Conservation (phyloP, 2,888 invertebrate genomes). For the Cheiracanthium punctorium region DNA sequence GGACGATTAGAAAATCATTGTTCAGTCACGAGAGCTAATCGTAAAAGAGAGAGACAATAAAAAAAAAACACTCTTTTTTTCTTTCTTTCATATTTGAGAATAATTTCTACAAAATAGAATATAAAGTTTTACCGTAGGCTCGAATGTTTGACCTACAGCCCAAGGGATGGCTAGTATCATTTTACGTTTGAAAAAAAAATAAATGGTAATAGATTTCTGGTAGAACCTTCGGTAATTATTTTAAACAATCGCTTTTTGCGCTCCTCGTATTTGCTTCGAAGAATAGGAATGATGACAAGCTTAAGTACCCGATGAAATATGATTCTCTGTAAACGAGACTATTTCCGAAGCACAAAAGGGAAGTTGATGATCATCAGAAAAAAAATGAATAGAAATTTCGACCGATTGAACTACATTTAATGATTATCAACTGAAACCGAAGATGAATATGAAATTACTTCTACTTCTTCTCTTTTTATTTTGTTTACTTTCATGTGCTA, state of each 20-base stretch:
- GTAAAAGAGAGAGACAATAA: constrained; percentile 23
- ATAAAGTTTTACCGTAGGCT: not conserved
- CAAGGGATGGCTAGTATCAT: not conserved
- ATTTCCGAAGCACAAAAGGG: not conserved
- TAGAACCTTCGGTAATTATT: constrained; percentile 21
- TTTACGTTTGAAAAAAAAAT: not conserved
- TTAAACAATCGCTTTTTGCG: constrained; percentile 19
- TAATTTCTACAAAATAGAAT: not conserved
- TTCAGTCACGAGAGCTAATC: constrained; percentile 50
- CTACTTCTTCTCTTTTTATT: no score
- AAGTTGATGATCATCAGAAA: not conserved
- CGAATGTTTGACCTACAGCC: constrained; percentile 32
- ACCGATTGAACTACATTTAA: no score
- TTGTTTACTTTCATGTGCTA: no score
- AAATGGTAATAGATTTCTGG: constrained; percentile 17
- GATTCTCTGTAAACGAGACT: not conserved
- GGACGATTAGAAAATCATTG: constrained; percentile 50
- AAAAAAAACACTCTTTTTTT: no score
- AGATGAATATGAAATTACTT: no score
- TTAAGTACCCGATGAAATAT: constrained; percentile 32
- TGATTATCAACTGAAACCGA: no score
- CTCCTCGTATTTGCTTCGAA: not conserved
- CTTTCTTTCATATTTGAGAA: not conserved
- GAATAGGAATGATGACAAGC: constrained; percentile 37
- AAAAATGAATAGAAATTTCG: no score